Percentiles rank a stretch among this genome's conserved stretches.
phyloP scores from a whole-genome alignment of 2,888 invertebrate genomes.

The Flabesymbios commensalis region DNA sequence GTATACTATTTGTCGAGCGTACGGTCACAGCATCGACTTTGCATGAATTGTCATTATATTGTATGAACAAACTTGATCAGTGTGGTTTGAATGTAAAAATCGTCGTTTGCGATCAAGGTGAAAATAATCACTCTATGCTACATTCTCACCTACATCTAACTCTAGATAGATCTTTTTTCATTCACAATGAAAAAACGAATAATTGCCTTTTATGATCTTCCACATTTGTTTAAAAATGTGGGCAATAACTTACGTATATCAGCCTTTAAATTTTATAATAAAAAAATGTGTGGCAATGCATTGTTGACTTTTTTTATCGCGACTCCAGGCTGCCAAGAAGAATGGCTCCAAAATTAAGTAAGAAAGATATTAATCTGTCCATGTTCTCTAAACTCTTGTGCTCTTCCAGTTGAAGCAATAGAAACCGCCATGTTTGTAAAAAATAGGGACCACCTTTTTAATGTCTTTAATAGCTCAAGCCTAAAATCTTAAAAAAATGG shows the following conservation, averaged over 20 bases:
- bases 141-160: conserved; percentile 5
- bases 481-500: background rate
- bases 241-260: conserved; percentile 12
- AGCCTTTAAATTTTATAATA: conserved; percentile 4
- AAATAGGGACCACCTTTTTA: conserved; percentile 12
- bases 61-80: background rate
- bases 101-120: conserved; percentile 17
- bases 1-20: conserved; percentile 10
- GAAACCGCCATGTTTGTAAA: conserved; percentile 14
- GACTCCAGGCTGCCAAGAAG: background rate
- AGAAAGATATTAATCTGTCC: background rate
- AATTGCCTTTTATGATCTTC: conserved; percentile 17
- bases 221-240: conserved; percentile 18
- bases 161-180: conserved; percentile 6
- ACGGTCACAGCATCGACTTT: background rate
- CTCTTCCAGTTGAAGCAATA: background rate
- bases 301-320: conserved; percentile 6
- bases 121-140: conserved; percentile 8
- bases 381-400: background rate
- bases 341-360: conserved; percentile 1
- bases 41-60: background rate
- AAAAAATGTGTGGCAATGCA: background rate
- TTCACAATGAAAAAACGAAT: conserved; percentile 1
- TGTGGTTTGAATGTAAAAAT: conserved; percentile 3
- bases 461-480: conserved; percentile 6